Conservation (phyloP, 2,113 vertebrate species). For the Peromyscus polionotus region DNA sequence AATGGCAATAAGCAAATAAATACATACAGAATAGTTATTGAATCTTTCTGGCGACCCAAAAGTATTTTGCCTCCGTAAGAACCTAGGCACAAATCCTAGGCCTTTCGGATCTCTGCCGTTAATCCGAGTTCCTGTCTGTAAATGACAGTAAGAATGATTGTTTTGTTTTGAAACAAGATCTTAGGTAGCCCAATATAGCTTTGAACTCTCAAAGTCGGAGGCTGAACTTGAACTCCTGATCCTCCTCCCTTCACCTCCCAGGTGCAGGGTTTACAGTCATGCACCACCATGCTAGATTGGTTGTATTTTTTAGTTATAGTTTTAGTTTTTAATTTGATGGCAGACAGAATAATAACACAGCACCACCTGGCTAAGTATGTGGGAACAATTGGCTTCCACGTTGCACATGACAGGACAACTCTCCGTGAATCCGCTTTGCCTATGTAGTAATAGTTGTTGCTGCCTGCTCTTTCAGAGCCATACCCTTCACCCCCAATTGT, state of each 20-base stretch:
- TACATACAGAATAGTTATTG: not conserved
- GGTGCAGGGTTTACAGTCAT: not conserved
- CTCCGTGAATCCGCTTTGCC: constrained; percentile 1
- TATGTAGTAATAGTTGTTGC: not conserved
- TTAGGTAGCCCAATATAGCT: not conserved
- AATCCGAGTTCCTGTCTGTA: not conserved
- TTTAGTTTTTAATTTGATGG: not conserved
- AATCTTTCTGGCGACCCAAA: not conserved
- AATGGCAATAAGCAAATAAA: constrained; percentile 9
- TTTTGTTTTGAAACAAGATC: not conserved
- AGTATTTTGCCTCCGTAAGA: not conserved
- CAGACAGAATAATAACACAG: not conserved
- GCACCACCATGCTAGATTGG: not conserved
- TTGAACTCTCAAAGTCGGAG: not conserved
- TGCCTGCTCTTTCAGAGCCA: not conserved
- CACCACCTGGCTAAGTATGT: not conserved
- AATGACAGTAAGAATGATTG: not conserved
- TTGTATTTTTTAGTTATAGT: not conserved
- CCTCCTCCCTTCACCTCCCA: not conserved
- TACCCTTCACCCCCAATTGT: constrained; percentile 55
- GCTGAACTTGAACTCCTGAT: not conserved
- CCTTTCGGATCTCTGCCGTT: not conserved
- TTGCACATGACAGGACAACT: not conserved
- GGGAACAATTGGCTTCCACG: not conserved
- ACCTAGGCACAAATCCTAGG: not conserved